Evolutionary conservation across 1,140 invertebrate genomes (phyloP), one percentile per base, ranked within the genome.

Genomic region (Diorhabda sublineata): DNA sequence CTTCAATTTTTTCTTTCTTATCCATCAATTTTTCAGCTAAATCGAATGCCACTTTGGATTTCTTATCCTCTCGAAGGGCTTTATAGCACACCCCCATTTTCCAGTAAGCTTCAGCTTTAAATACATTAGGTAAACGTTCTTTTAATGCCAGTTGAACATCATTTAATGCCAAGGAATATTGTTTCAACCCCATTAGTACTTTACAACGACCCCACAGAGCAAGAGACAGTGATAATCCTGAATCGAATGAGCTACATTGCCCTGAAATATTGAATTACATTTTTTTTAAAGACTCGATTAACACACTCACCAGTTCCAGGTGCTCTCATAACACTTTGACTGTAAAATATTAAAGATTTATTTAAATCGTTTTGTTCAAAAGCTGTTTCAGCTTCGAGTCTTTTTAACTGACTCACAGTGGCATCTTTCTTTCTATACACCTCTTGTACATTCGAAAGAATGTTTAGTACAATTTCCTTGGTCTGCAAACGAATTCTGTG

Each of bases 291-390:
- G 26, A 26, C 26, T 26, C 26, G 26, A 26, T 26, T 26, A 26
- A 45, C 52, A 64, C 61, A 60, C 59, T 70, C 75, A 79, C 78
- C 77, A 73, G 79, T 80, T 84, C 83, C 83, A 7, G 89, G 88
- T 6, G 89, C 87, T 70, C 87, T 82, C 44, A 91, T 80, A 2
- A 91, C 84, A 3, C 87, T 85, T 75, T 90, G 86, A 76, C 86
- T 88, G 52, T 85, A 84, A 0, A 88, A 76, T 0, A 83, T 71
- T n/a, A 90, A 74, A 0, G 87, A 85, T 74, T 86, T 86, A 11
- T 81, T 74, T 3, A 82, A 76, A 58, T 89, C 79, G 1, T 81
- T 83, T 4, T 82, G 78, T 63, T 83, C 74, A 5, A 85, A 74
- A 3, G 79, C 77, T 41, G 78, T 62, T 52, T 85, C 81, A 2